These are phyloP conservation scores for Phalera bucephala DNA, from an alignment of 2,888 invertebrate genomes.

Conservation along the genomic window DNA sequence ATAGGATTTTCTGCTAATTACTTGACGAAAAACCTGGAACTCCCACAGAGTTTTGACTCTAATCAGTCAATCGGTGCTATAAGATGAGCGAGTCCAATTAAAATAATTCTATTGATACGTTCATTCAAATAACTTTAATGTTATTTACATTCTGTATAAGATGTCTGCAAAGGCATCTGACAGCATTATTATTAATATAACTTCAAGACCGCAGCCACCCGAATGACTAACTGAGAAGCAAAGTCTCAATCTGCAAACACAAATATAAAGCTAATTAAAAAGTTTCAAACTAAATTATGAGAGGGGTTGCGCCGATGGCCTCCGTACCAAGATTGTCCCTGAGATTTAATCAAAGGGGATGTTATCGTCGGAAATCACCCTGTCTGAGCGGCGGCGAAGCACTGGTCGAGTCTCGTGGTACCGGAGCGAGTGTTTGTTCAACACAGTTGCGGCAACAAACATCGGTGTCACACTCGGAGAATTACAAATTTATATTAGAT, in stretches of 20 bases:
- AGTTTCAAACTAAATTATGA: slow-evolving; percentile 83
- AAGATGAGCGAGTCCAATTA: no score
- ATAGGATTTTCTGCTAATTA: no score
- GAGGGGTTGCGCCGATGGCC: slow-evolving; percentile 77
- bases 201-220: slow-evolving; percentile 67
- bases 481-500: slow-evolving; percentile 80
- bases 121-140: no score
- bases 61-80: no score
- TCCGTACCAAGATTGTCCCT: slow-evolving; percentile 75
- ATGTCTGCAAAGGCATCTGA: slow-evolving; percentile 32
- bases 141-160: slow-evolving; percentile 4
- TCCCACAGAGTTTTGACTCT: no score
- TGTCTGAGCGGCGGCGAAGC: slow-evolving; percentile 25
- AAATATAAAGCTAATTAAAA: slow-evolving; percentile 84
- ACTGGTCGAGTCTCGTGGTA: slow-evolving; percentile 50
- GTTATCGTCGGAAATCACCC: slow-evolving; percentile 61
- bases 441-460: slow-evolving; percentile 74
- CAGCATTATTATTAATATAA: slow-evolving; percentile 73
- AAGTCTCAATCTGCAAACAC: slow-evolving; percentile 83
- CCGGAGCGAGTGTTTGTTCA: slow-evolving; percentile 65
- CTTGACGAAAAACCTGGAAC: no score
- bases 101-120: no score
- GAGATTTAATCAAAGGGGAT: slow-evolving; percentile 74
- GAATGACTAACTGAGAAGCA: slow-evolving; percentile 72
- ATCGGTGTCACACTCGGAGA: slow-evolving; percentile 75